Evolutionary conservation across 2,888 invertebrate species (phyloP).

Genomic region (Pandemis corylana): DNA sequence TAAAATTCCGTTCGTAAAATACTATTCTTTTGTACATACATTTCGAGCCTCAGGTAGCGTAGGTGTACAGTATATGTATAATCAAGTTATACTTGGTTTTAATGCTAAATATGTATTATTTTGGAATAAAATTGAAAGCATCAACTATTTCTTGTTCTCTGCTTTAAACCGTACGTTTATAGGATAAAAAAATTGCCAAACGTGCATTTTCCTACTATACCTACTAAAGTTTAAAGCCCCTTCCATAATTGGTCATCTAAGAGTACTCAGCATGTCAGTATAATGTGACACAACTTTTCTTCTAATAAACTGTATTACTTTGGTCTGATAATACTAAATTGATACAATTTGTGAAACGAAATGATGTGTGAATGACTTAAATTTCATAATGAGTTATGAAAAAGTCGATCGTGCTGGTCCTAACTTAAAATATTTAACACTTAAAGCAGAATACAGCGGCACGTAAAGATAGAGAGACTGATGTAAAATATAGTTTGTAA

Average conservation of each 20-base stretch:
- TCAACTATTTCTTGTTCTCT: too few relatives aligned
- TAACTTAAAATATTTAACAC: neutral
- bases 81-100: neutral
- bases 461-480: neutral
- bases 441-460: neutral
- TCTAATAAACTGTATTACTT: too few relatives aligned
- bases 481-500: neutral
- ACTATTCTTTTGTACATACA: neutral
- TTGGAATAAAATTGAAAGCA: neutral
- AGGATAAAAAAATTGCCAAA: too few relatives aligned
- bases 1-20: neutral
- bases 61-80: neutral
- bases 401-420: slow-evolving; percentile 1
- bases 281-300: too few relatives aligned
- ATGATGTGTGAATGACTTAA: neutral
- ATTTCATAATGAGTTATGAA: neutral
- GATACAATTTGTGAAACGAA: neutral
- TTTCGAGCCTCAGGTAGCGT: neutral
- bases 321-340: neutral
- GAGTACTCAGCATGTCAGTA: too few relatives aligned
- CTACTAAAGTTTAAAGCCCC: too few relatives aligned
- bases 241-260: too few relatives aligned
- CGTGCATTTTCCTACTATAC: too few relatives aligned
- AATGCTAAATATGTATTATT: neutral
- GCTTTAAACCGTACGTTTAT: too few relatives aligned